These are phyloP conservation scores for Eupeodes latifasciatus DNA, from an alignment of 2,888 invertebrate species.

Conservation along the genomic window DNA sequence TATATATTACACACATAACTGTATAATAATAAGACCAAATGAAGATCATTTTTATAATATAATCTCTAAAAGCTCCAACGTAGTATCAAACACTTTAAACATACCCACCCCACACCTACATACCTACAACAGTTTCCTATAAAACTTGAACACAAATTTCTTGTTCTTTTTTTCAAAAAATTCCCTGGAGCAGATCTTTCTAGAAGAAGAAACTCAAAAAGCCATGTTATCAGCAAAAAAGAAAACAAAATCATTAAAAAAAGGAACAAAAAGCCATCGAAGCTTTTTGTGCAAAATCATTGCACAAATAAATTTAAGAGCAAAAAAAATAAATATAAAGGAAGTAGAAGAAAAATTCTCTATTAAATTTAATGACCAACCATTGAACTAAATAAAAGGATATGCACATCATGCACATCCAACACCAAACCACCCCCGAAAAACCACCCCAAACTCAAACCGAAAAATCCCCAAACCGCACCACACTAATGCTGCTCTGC, in stretches of 20 bases:
- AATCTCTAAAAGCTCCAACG: slow-evolving; percentile 2
- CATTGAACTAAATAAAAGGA: slow-evolving; percentile 76
- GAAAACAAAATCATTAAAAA: not conserved
- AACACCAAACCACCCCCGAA: slow-evolving; percentile 11
- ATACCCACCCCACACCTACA: not conserved
- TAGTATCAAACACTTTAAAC: not conserved
- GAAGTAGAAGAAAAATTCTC: slow-evolving; percentile 45
- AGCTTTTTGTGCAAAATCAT: slow-evolving; percentile 65
- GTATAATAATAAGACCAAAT: not conserved
- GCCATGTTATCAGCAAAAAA: slow-evolving; percentile 9
- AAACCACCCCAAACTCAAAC: not conserved
- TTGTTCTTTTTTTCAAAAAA: slow-evolving; percentile 30
- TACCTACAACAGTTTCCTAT: not conserved
- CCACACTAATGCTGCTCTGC: slow-evolving; percentile 23
- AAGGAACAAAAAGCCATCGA: not conserved
- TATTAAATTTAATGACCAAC: slow-evolving; percentile 76
- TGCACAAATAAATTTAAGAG: slow-evolving; percentile 57
- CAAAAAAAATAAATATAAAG: not conserved
- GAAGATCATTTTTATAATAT: slow-evolving; percentile 29
- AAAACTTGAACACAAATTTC: not conserved
- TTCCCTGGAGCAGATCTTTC: slow-evolving; percentile 41
- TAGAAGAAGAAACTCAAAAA: slow-evolving; percentile 52
- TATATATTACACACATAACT: too few relatives aligned
- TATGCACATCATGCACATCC: slow-evolving; percentile 74
- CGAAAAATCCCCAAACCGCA: slow-evolving; percentile 6